phyloP scores from a whole-genome alignment of 2,888 invertebrate species.

The Phengaris alcon region DNA sequence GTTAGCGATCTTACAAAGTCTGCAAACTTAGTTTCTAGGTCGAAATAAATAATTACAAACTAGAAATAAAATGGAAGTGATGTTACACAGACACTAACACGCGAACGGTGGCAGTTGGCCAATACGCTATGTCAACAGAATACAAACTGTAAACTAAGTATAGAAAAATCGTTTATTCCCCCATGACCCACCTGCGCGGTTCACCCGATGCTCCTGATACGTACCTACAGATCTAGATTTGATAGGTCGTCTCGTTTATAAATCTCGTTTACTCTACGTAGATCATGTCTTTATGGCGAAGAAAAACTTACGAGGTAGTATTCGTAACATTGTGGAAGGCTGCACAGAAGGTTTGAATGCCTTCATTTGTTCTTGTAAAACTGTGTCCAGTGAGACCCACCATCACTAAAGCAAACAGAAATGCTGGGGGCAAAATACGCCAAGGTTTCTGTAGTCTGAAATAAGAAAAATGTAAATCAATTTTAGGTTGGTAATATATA shows the following conservation, averaged over 20 bases:
- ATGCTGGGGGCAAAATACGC: conserved; percentile 66
- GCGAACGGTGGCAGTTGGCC: conserved; percentile 11
- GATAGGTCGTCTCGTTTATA: too few species aligned
- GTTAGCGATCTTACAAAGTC: background rate
- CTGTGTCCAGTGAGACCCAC: conserved; percentile 65
- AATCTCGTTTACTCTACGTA: background rate
- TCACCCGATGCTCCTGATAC: too few species aligned
- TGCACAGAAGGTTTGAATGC: conserved; percentile 63
- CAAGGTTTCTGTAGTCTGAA: conserved; percentile 62
- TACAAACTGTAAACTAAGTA: background rate
- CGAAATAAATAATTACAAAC: background rate
- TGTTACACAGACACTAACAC: background rate
- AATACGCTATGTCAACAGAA: conserved; percentile 8
- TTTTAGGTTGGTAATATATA: too few species aligned
- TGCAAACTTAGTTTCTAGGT: background rate
- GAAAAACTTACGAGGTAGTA: conserved; percentile 58
- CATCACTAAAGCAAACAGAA: conserved; percentile 62
- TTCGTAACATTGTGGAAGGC: conserved; percentile 61
- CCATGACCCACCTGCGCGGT: too few species aligned
- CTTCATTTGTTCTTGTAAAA: conserved; percentile 62
- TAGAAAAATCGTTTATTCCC: background rate
- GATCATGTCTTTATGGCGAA: background rate
- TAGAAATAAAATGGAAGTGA: background rate
- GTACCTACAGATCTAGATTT: too few species aligned
- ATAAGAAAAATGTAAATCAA: conserved; percentile 23